A percentile compares a stretch with the other conserved stretches of the same genome.
These are phyloP conservation scores for Polydrusus tereticollis DNA, from an alignment of 2,888 invertebrate genomes.

Conservation along the genomic window DNA sequence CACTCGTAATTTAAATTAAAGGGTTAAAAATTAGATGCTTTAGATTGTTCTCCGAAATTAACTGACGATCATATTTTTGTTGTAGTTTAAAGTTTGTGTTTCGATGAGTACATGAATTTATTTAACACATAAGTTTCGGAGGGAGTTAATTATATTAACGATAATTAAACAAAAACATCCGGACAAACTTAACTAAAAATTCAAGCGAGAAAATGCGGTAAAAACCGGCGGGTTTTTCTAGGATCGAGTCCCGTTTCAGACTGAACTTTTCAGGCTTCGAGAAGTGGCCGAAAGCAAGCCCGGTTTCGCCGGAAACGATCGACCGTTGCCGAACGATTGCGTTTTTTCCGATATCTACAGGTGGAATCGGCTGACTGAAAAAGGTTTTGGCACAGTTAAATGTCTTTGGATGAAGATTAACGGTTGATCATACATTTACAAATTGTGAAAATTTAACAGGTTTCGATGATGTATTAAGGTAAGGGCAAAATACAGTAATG, in stretches of 20 bases:
- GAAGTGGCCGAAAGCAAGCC: conserved; percentile 48
- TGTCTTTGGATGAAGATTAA: conserved; percentile 1
- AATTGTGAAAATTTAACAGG: neutral
- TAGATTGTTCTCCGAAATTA: neutral
- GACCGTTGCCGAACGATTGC: conserved; percentile 49
- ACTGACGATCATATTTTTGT: neutral
- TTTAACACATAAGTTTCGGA: neutral
- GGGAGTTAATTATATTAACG: neutral
- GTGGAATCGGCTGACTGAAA: conserved; percentile 44
- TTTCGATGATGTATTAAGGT: too few relatives aligned
- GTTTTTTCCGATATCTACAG: conserved; percentile 56
- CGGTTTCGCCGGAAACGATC: conserved; percentile 42
- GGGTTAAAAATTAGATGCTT: neutral
- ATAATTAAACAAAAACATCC: conserved; percentile 16
- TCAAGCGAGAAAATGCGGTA: conserved; percentile 36
- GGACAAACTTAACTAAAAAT: conserved; percentile 30
- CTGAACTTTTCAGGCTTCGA: conserved; percentile 51
- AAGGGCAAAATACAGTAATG: too few relatives aligned
- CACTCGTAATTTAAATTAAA: neutral
- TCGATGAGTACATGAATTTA: neutral
- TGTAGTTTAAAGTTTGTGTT: neutral
- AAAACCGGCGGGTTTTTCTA: conserved; percentile 30
- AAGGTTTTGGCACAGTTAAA: conserved; percentile 6
- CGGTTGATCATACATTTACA: neutral
- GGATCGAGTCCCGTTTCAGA: conserved; percentile 53